Evolutionary conservation across 2,797 vertebrate species (phyloP), one percentile per base, ranked within the genome.

Genomic region (Graptemys geographica): DNA sequence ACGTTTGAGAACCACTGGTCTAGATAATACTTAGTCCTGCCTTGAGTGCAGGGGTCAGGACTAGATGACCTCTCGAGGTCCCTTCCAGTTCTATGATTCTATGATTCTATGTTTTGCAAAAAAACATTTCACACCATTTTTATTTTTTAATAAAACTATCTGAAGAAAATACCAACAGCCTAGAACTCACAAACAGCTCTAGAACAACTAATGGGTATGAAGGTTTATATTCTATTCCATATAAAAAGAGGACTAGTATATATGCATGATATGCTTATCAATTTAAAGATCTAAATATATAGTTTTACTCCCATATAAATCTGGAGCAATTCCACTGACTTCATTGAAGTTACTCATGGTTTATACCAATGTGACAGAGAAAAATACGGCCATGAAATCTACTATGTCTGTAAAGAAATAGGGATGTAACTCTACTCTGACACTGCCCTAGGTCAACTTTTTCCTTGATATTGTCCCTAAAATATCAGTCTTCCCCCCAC

Each of bases 251-350:
- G 65, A 3, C 10, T 21, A 83, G 6, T 59, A 25, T 84, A 74
- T 89, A 94, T 90, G 44, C 25, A 56, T 0, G 0, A 23, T 80
- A 79, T 27, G 55, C 80, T 31, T 84, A 96, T 86, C 19, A 55
- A 92, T 84, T 94, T 86, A 18, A 62, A 93, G 89, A 94, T 87
- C 79, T 92, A 83, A 33, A 4, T 62, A 74, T 31, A 44, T 59
- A 57, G 80, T 72, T 25, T 80, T 88, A 9, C 53, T 90, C n/a
- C 49, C 88, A 83, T 41, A 44, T 88, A 94, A 93, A 84, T 8
- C 41, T 84, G 79, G 47, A 89, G 11, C 27, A 18, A 93, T 37
- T 78, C 16, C 72, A 94, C 89, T 92, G 79, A 92, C 65, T 91
- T 87, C 84, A 94, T 62, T 89, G 76, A 88, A 44, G 16, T 55